Percentiles rank a stretch among this genome's conserved stretches.
These are phyloP conservation scores for Leptopilina myrica DNA, from an alignment of 2,888 invertebrate species.

Conservation along the genomic window DNA sequence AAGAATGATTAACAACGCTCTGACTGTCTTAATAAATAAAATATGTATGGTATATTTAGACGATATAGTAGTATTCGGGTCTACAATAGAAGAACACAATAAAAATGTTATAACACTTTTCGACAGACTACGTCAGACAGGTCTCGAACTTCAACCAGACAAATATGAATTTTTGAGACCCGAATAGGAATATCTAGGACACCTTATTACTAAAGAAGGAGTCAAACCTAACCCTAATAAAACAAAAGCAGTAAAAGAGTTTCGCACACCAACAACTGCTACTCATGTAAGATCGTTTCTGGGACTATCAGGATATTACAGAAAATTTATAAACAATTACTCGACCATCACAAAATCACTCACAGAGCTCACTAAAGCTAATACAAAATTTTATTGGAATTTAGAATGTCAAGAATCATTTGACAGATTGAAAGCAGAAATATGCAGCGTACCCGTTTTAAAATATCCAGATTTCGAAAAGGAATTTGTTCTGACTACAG, in stretches of 20 bases:
- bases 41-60: too few species aligned
- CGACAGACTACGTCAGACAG: too few species aligned
- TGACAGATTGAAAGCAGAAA: background rate
- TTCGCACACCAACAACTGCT: slow-evolving; percentile 1
- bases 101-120: too few species aligned
- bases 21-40: too few species aligned
- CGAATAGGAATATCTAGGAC: slow-evolving; percentile 34
- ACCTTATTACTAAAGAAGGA: slow-evolving; percentile 32
- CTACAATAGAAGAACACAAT: too few species aligned
- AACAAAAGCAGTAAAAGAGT: slow-evolving; percentile 33
- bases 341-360: too few species aligned
- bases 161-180: slow-evolving; percentile 6
- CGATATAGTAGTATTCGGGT: too few species aligned
- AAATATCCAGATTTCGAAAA: slow-evolving; percentile 15
- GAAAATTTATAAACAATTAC: too few species aligned
- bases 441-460: background rate
- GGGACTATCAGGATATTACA: too few species aligned
- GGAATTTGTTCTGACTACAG: background rate
- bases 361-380: too few species aligned
- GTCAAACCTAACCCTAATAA: slow-evolving; percentile 36
- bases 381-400: background rate
- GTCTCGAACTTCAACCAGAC: too few species aligned
- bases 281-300: slow-evolving; percentile 4
- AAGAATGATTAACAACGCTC: too few species aligned
- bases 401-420: background rate